These are phyloP conservation scores for Hormiphora californensis DNA, from an alignment of 37 sponge, comb jelly and placozoan genomes.

Conservation along the genomic window DNA sequence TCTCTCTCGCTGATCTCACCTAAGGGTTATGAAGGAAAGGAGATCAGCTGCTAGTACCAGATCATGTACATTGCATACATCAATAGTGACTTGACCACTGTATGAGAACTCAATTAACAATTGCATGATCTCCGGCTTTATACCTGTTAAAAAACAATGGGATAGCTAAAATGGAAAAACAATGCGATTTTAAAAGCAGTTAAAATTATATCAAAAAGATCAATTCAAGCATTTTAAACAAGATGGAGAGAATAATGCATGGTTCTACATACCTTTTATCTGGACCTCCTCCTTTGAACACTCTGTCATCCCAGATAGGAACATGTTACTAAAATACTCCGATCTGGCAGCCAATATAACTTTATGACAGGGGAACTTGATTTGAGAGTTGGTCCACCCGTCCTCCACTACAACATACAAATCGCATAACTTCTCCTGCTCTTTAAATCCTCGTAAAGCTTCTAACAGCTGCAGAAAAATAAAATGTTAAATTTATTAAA, in stretches of 20 bases:
- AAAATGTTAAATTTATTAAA: neutral
- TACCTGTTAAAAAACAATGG: neutral
- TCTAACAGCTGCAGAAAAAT: constrained; percentile 37
- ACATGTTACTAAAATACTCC: constrained; percentile 11
- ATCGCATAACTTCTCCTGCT: neutral
- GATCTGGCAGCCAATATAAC: constrained; percentile 23
- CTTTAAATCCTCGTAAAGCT: neutral
- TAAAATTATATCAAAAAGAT: too few species aligned
- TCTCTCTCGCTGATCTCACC: neutral
- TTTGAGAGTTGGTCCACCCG: neutral
- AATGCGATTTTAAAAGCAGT: neutral
- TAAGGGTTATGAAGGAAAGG: neutral
- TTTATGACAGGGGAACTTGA: constrained; percentile 30
- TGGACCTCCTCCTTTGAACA: neutral
- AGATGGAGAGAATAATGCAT: too few species aligned
- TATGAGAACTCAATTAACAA: constrained; percentile 9
- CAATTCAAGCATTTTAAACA: too few species aligned
- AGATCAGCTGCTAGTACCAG: constrained; percentile 1
- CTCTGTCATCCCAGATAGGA: constrained; percentile 38
- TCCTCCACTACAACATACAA: neutral
- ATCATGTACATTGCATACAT: constrained; percentile 4
- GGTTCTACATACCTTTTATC: constrained; percentile 17
- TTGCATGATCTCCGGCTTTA: neutral
- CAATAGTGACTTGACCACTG: constrained; percentile 23
- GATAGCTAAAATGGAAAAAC: neutral